These are phyloP conservation scores for Cataglyphis altisquamis DNA, from an alignment of 2,888 invertebrate genomes.

Conservation along the genomic window DNA sequence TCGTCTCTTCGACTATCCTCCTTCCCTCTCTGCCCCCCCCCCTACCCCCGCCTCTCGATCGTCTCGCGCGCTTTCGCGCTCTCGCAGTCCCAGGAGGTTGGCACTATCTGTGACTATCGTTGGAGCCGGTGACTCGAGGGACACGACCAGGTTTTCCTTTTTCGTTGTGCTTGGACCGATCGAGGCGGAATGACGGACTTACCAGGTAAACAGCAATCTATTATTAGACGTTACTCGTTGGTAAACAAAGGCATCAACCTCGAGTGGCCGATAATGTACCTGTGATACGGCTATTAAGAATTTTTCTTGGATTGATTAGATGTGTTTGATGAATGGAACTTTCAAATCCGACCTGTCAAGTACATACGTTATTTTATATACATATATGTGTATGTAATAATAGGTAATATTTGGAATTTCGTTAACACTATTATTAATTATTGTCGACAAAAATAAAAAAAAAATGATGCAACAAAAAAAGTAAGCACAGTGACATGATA, in stretches of 20 bases:
- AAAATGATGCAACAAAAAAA: not conserved
- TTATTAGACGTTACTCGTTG: slow-evolving; percentile 26
- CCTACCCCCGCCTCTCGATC: not conserved
- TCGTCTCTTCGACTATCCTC: not conserved
- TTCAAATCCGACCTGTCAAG: not conserved
- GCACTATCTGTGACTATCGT: slow-evolving; percentile 49
- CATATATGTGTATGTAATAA: slow-evolving; percentile 6
- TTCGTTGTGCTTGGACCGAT: not conserved
- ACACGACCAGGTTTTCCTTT: slow-evolving; percentile 21
- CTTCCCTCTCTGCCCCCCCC: no score
- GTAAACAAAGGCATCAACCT: slow-evolving; percentile 21
- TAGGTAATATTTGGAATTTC: not conserved
- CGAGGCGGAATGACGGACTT: slow-evolving; percentile 16
- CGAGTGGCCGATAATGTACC: not conserved
- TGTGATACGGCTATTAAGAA: slow-evolving; percentile 19
- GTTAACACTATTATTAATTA: slow-evolving; percentile 20
- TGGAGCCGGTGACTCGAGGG: slow-evolving; percentile 31
- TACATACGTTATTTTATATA: not conserved
- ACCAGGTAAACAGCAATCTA: slow-evolving; percentile 43
- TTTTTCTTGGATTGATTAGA: not conserved
- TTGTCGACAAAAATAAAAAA: not conserved
- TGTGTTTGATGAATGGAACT: slow-evolving; percentile 5
- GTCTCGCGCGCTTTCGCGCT: slow-evolving; percentile 16
- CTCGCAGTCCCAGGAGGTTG: not conserved
- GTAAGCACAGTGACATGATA: not conserved